Percentiles rank a stretch among this genome's conserved stretches.
These are phyloP conservation scores for Mionectes olivaceus DNA, from an alignment of 2,797 vertebrate genomes.

Conservation along the genomic window DNA sequence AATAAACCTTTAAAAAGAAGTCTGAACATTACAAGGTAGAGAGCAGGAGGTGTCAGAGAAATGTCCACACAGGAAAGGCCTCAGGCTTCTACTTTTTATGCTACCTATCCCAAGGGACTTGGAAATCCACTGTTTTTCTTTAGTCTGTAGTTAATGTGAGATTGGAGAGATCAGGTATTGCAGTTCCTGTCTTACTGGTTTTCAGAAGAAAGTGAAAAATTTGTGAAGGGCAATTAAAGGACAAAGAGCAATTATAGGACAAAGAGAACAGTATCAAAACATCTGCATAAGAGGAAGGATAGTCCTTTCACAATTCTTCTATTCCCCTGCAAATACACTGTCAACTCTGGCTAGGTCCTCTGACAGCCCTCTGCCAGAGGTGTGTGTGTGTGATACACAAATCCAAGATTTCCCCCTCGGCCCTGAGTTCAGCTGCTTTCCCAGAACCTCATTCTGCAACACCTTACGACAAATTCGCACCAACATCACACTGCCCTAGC, in stretches of 20 bases:
- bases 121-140: not conserved
- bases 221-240: not conserved
- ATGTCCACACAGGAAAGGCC: not conserved
- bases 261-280: not conserved
- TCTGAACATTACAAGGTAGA: not conserved
- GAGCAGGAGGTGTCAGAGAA: not conserved
- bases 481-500: not conserved
- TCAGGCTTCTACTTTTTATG: not conserved
- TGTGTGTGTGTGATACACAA: rapidly evolving
- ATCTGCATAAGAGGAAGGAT: not conserved
- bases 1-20: not conserved
- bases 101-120: not conserved
- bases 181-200: not conserved
- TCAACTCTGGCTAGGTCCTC: not conserved
- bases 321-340: not conserved
- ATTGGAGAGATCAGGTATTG: not conserved
- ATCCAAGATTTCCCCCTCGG: not conserved
- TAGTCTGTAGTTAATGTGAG: not conserved
- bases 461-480: not conserved
- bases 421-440: not conserved
- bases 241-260: not conserved
- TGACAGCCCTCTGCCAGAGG: not conserved
- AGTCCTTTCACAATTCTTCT: not conserved
- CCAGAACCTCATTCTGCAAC: not conserved
- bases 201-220: not conserved